phyloP scores from a whole-genome alignment of 2,888 invertebrate species.

The Omphaloscelis lunosa region DNA sequence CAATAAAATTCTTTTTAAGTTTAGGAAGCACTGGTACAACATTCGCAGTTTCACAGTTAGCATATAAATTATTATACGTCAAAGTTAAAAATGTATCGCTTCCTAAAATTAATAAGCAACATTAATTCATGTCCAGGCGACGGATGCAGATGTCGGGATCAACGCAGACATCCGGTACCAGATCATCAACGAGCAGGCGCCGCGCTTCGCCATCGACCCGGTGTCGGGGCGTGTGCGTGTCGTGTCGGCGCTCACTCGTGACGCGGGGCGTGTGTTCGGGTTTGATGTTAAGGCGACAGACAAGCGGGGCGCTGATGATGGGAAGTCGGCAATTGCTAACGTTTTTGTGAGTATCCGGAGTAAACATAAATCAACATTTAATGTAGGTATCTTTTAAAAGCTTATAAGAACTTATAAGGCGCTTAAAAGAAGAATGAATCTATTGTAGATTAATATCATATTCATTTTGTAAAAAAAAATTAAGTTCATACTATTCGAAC shows the following conservation, averaged over 20 bases:
- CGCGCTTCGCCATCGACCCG: slow-evolving; percentile 94
- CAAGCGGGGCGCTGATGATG: slow-evolving; percentile 94
- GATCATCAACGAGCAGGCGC: slow-evolving; percentile 94
- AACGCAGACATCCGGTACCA: slow-evolving; percentile 96
- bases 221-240: slow-evolving; percentile 94
- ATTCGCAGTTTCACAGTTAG: background rate
- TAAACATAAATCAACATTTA: background rate
- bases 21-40: background rate
- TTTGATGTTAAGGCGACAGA: slow-evolving; percentile 97
- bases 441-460: background rate
- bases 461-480: no score
- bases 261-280: slow-evolving; percentile 94
- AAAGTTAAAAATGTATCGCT: background rate
- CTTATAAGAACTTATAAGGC: background rate
- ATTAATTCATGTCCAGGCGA: slow-evolving; percentile 88
- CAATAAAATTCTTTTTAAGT: background rate
- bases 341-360: slow-evolving; percentile 93
- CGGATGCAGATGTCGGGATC: slow-evolving; percentile 93
- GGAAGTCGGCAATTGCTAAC: slow-evolving; percentile 95
- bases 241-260: slow-evolving; percentile 92
- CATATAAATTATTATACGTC: background rate
- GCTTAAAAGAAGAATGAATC: background rate
- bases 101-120: slow-evolving; percentile 9
- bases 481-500: background rate
- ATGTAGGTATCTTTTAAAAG: background rate